These are phyloP conservation scores for Geophilus truncorum DNA, from an alignment of 2,888 invertebrate genomes.

Conservation along the genomic window DNA sequence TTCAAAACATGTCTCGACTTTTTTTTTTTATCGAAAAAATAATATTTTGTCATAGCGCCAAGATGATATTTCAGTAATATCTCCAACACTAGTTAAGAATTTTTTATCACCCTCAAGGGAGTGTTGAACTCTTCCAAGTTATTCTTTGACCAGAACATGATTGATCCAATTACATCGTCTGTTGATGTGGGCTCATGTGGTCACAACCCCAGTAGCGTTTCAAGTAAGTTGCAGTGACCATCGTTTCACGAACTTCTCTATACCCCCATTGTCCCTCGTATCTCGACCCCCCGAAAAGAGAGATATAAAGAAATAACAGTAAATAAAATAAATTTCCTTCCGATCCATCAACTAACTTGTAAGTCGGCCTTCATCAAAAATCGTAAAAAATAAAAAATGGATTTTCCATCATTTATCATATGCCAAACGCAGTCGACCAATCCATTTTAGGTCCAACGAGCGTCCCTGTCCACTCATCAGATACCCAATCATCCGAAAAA, in stretches of 20 bases:
- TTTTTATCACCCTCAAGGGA: neutral
- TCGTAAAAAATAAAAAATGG: neutral
- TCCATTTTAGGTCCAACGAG: neutral
- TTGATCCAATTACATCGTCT: conserved; percentile 22
- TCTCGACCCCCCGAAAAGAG: neutral
- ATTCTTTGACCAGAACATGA: neutral
- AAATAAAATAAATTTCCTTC: neutral
- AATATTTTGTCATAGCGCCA: too few species aligned
- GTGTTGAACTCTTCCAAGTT: neutral
- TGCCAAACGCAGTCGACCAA: neutral
- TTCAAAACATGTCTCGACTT: too few species aligned
- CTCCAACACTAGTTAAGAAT: too few species aligned
- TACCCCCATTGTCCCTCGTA: neutral
- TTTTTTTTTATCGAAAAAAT: too few species aligned
- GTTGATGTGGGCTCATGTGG: neutral
- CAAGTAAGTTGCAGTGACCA: neutral
- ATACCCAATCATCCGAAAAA: neutral
- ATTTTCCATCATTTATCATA: neutral
- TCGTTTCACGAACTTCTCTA: neutral
- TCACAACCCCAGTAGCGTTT: neutral
- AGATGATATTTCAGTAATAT: too few species aligned
- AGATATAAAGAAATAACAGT: too few species aligned
- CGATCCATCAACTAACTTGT: neutral
- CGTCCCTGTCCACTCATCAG: neutral
- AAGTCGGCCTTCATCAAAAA: neutral